Evolutionary conservation across 2,888 invertebrate genomes (phyloP).

Genomic region (Linnaemya tessellans): DNA sequence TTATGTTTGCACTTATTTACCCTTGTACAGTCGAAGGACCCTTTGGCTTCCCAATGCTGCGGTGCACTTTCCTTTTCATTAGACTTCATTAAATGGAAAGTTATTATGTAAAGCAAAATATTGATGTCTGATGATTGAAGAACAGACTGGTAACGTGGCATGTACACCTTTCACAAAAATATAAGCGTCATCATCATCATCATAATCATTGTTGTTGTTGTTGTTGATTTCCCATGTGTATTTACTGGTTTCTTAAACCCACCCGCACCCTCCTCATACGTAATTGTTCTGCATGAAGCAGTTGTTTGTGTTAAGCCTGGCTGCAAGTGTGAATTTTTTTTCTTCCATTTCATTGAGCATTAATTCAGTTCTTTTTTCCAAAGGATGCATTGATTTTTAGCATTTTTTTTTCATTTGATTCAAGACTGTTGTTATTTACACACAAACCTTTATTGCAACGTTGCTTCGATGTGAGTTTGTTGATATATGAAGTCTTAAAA

Average conservation of each 20-base stretch:
- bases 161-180: slow-evolving; percentile 9
- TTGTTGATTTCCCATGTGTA: slow-evolving; percentile 18
- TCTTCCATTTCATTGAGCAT: slow-evolving; percentile 62
- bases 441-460: background rate
- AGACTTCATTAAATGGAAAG: slow-evolving; percentile 38
- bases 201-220: slow-evolving; percentile 12
- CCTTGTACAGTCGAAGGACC: background rate
- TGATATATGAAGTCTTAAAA: background rate
- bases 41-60: slow-evolving; percentile 2
- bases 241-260: background rate
- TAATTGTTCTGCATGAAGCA: background rate
- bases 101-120: background rate
- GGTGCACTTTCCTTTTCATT: background rate
- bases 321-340: slow-evolving; percentile 34
- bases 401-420: background rate
- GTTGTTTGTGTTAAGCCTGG: background rate
- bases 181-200: slow-evolving; percentile 28
- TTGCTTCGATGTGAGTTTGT: background rate
- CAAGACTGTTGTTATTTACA: slow-evolving; percentile 8
- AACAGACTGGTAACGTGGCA: background rate
- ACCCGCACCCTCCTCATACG: too few species aligned
- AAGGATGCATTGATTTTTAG: slow-evolving; percentile 39
- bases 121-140: background rate
- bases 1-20: background rate
- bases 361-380: slow-evolving; percentile 47